These are phyloP conservation scores for Monomorium pharaonis DNA, from an alignment of 1,140 invertebrate species.

Conservation along the genomic window DNA sequence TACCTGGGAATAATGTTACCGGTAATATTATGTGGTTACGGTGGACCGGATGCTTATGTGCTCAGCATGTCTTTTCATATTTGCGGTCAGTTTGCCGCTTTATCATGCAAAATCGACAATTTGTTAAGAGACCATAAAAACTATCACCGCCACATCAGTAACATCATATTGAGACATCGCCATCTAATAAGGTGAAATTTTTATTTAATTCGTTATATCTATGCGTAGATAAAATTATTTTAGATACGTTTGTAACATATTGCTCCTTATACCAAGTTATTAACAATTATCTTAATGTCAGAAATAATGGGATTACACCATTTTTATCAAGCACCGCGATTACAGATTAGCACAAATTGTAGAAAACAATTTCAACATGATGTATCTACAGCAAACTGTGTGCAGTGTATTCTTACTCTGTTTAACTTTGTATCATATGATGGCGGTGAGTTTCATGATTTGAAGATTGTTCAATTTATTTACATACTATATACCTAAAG, in stretches of 20 bases:
- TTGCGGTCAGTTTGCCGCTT: conserved; percentile 45
- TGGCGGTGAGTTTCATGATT: not conserved
- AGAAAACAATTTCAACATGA: conserved; percentile 22
- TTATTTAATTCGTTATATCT: not conserved
- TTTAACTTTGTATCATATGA: not conserved
- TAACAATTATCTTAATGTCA: not conserved
- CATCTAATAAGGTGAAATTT: conserved; percentile 44
- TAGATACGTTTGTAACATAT: not conserved
- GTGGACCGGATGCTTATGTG: not conserved
- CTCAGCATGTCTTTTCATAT: conserved; percentile 51
- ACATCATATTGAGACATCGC: not conserved
- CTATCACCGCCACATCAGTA: not conserved
- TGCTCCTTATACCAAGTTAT: not conserved
- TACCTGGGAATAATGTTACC: not conserved
- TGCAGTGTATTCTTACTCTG: conserved; percentile 19
- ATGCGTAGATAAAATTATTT: not conserved
- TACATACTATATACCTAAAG: not conserved
- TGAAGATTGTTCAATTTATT: not conserved
- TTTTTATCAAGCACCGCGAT: conserved; percentile 12
- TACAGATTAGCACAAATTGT: conserved; percentile 37
- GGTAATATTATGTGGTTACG: not conserved
- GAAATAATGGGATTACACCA: not conserved
- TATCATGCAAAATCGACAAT: conserved; percentile 7
- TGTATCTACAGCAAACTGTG: conserved; percentile 32
- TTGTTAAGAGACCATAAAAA: not conserved